A percentile compares a stretch with the other conserved stretches of the same genome.
Evolutionary conservation across 1,140 invertebrate species (phyloP).

Genomic region (Drosophila sucinea): DNA sequence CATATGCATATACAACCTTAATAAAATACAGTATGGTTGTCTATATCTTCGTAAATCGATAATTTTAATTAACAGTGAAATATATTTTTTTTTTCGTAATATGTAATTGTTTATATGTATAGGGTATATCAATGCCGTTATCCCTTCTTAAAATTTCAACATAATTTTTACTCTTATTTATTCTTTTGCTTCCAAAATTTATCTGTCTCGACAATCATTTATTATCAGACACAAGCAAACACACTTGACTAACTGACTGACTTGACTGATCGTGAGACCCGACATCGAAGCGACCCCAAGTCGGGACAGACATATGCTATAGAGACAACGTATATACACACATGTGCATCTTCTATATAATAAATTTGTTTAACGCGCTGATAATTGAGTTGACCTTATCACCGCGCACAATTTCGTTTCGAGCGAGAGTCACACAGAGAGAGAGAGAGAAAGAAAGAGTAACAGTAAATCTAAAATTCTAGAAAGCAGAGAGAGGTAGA

Average conservation of each 20-base stretch:
- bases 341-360: neutral
- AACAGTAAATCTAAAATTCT: neutral
- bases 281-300: neutral
- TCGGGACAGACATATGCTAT: neutral
- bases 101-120: no score
- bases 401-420: constrained; percentile 29
- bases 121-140: neutral
- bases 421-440: constrained; percentile 4
- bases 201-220: constrained; percentile 4
- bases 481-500: neutral
- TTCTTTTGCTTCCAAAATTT: constrained; percentile 1
- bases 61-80: no score
- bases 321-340: neutral
- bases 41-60: no score
- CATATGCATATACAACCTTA: no score
- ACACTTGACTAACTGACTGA: constrained; percentile 3
- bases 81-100: no score
- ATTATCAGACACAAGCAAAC: constrained; percentile 10
- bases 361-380: constrained; percentile 55
- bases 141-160: neutral
- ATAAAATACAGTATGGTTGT: no score
- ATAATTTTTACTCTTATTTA: neutral
- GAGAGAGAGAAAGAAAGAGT: neutral
- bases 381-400: constrained; percentile 66
- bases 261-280: constrained; percentile 4